Conservation (phyloP, 2,888 invertebrate species). For the Chrysolina haemoptera region DNA sequence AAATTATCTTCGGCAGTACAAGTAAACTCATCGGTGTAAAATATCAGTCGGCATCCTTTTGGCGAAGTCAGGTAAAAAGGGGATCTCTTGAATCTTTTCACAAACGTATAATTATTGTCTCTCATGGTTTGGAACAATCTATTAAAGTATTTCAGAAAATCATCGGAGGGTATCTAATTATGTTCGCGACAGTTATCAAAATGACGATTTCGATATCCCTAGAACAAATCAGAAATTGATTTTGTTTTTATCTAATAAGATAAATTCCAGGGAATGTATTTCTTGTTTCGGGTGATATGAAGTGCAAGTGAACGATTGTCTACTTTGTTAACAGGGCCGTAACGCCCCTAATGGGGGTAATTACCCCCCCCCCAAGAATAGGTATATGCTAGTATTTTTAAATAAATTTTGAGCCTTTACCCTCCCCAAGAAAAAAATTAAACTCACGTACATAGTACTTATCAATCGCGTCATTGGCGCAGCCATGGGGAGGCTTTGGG, state of each 20-base stretch:
- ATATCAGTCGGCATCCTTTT: slow-evolving; percentile 14
- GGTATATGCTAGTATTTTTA: too few species aligned
- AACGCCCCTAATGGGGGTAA: too few species aligned
- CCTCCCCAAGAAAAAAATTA: too few species aligned
- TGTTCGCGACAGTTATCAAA: slow-evolving; percentile 7
- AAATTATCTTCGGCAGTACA: slow-evolving; percentile 4
- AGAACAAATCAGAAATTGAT: slow-evolving; percentile 6
- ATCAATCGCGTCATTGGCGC: too few species aligned
- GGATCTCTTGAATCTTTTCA: not conserved
- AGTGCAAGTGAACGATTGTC: too few species aligned
- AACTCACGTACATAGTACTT: too few species aligned
- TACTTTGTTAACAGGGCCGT: too few species aligned
- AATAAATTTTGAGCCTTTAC: too few species aligned
- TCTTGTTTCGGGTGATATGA: not conserved
- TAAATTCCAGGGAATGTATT: not conserved
- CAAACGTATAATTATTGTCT: slow-evolving; percentile 22
- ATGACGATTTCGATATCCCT: not conserved
- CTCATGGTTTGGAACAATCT: slow-evolving; percentile 15
- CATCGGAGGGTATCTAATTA: slow-evolving; percentile 14
- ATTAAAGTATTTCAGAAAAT: slow-evolving; percentile 22
- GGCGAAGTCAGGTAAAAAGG: slow-evolving; percentile 15
- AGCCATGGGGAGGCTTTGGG: too few species aligned
- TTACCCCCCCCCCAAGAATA: too few species aligned
- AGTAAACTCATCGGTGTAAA: slow-evolving; percentile 12
- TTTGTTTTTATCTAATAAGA: not conserved